Conservation (phyloP, 2,888 invertebrate genomes). For the Theretra japonica region DNA sequence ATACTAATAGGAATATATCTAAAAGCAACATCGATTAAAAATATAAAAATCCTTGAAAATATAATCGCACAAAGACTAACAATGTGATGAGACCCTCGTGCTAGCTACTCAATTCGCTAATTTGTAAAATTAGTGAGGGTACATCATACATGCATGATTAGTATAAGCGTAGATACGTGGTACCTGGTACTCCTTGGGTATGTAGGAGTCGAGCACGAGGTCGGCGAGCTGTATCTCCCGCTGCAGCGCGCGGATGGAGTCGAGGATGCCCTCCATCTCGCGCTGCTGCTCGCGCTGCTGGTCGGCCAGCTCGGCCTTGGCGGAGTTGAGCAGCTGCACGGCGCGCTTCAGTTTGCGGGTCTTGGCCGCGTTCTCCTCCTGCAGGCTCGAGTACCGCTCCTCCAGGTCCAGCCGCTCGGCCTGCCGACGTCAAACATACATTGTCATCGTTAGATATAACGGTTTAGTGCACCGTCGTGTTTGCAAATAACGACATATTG, state of each 20-base stretch:
- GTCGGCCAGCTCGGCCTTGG: slow-evolving; percentile 93
- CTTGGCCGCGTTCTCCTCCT: slow-evolving; percentile 97
- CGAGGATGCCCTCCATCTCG: slow-evolving; percentile 97
- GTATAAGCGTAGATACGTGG: no score
- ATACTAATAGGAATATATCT: no score
- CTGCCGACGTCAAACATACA: slow-evolving; percentile 42
- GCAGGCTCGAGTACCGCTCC: slow-evolving; percentile 96
- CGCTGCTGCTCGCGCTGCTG: slow-evolving; percentile 97
- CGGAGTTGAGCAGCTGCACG: slow-evolving; percentile 93
- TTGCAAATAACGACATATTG: no score
- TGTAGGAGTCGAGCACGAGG: slow-evolving; percentile 95
- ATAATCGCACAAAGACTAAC: neutral
- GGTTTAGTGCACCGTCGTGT: no score
- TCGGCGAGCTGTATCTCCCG: slow-evolving; percentile 96
- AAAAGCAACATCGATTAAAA: neutral
- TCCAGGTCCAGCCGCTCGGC: slow-evolving; percentile 97
- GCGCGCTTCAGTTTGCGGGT: slow-evolving; percentile 96
- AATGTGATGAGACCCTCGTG: no score
- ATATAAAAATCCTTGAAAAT: slow-evolving; percentile 29
- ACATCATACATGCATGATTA: no score
- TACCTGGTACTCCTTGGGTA: slow-evolving; percentile 96
- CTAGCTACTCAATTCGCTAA: no score
- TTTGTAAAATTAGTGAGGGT: no score
- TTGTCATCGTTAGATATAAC: no score
- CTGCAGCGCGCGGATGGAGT: slow-evolving; percentile 95